A percentile compares a stretch with the other conserved stretches of the same genome.
phyloP scores from a whole-genome alignment of 1,140 invertebrate species.

The Trachymyrmex cornetzi region DNA sequence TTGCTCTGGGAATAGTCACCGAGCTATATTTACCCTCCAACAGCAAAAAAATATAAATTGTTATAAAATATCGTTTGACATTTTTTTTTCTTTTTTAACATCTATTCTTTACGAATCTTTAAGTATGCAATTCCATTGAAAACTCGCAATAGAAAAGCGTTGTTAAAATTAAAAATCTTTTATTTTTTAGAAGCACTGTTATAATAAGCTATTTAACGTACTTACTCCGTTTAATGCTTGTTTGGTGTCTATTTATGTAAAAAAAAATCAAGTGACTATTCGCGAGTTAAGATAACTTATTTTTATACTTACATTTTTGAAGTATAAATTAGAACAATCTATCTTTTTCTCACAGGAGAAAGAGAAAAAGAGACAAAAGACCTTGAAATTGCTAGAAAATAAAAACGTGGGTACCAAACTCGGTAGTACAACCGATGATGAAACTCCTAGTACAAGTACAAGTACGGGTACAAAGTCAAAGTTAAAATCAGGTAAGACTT shows the following conservation, averaged over 20 bases:
- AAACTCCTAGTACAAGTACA: conserved; percentile 61
- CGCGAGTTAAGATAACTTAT: not conserved
- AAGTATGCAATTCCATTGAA: too few species aligned
- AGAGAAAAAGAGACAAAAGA: conserved; percentile 75
- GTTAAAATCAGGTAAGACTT: conserved; percentile 74
- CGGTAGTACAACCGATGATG: conserved; percentile 57
- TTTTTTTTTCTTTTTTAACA: too few species aligned
- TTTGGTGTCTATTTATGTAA: too few species aligned
- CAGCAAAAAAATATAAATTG: too few species aligned
- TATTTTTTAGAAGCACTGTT: too few species aligned
- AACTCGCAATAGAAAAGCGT: too few species aligned
- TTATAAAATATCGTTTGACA: too few species aligned
- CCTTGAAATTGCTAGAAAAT: conserved; percentile 64
- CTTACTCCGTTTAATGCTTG: too few species aligned
- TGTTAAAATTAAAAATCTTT: too few species aligned
- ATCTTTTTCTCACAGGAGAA: conserved; percentile 6
- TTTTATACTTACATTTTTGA: not conserved
- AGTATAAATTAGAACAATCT: not conserved
- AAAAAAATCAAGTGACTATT: not conserved
- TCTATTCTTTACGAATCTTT: too few species aligned
- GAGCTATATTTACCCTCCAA: too few species aligned
- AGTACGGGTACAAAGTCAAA: conserved; percentile 73
- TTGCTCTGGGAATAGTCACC: not conserved
- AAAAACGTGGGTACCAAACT: conserved; percentile 65
- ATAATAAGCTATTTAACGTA: too few species aligned